Conservation (phyloP, 2,113 vertebrate species). For the Ranitomeya variabilis region DNA sequence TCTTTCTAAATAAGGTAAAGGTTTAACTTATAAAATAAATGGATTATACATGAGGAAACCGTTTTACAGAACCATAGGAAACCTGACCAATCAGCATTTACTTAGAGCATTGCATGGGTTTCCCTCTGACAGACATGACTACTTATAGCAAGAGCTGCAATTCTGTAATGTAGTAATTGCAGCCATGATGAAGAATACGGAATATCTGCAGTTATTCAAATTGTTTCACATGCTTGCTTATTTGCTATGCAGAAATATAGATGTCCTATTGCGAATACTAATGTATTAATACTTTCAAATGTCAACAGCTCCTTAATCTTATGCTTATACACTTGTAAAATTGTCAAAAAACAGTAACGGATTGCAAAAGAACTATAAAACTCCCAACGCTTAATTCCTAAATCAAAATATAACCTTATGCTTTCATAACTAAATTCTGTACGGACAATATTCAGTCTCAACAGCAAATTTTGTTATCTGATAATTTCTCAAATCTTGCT, state of each 20-base stretch:
- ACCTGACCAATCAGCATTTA: neutral
- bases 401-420: neutral
- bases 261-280: neutral
- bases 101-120: neutral
- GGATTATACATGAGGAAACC: neutral
- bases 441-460: neutral
- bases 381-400: neutral
- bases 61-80: too few relatives aligned
- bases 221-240: neutral
- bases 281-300: neutral
- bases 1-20: neutral
- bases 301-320: neutral
- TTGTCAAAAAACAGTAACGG: neutral
- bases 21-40: neutral
- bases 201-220: neutral
- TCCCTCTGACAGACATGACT: neutral
- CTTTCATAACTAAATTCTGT: neutral
- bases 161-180: neutral
- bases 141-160: neutral
- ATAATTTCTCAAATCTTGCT: neutral
- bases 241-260: neutral
- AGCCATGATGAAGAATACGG: neutral
- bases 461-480: neutral
- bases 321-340: neutral
- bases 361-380: neutral